Percentiles rank a stretch among this genome's conserved stretches.
Evolutionary conservation across 2,797 vertebrate species (phyloP).

Genomic region (Arrhamphus sclerolepis): DNA sequence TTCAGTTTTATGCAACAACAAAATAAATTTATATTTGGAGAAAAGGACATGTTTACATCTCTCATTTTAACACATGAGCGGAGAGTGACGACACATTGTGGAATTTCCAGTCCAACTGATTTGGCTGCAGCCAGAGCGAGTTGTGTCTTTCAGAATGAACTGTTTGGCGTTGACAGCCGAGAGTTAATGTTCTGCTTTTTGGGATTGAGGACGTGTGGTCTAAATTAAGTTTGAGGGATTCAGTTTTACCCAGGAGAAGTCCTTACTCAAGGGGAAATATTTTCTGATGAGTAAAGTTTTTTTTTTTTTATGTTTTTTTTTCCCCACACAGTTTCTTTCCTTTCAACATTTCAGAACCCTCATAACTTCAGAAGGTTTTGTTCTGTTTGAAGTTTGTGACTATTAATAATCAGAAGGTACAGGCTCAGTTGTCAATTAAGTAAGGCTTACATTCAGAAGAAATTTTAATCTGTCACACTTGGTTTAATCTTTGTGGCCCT

Average conservation of each 20-base stretch:
- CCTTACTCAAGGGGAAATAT: background rate
- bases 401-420: conserved; percentile 4
- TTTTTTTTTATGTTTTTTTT: background rate
- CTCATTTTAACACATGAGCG: conserved; percentile 4
- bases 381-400: background rate
- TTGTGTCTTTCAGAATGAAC: background rate
- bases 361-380: background rate
- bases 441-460: background rate
- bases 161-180: conserved; percentile 16
- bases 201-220: background rate
- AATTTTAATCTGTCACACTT: conserved; percentile 4
- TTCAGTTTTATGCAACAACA: too few relatives aligned
- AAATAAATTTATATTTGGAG: conserved; percentile 2
- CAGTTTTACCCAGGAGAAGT: background rate
- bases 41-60: conserved; percentile 6
- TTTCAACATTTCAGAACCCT: background rate
- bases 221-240: background rate
- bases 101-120: conserved; percentile 5
- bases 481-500: background rate
- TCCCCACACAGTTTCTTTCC: background rate
- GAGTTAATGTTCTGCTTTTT: conserved; percentile 26
- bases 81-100: background rate
- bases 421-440: background rate
- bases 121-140: conserved; percentile 19
- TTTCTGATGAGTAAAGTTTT: background rate